Evolutionary conservation across 2,113 vertebrate genomes (phyloP), one percentile per base, ranked within the genome.

Genomic region (Mobula birostris): DNA sequence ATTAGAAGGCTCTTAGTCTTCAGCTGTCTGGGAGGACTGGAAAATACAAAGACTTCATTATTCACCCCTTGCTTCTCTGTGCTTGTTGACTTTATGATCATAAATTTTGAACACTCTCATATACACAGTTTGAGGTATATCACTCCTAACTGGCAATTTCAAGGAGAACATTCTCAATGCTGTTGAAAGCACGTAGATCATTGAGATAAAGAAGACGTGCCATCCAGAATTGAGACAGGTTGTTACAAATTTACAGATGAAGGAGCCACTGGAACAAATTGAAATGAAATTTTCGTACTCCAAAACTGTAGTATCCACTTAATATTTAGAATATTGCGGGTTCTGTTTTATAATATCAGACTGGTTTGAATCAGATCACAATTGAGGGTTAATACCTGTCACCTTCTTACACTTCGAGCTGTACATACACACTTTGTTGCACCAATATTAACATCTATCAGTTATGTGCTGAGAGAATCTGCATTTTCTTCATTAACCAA

Each of bases 251-350:
- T n/a, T 90, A 27, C 15, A 63, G 66, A 27, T 63, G 58, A 88
- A 63, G 15, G 58, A 61, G 83, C 11, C 40, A 83, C 8, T 11
- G 48, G 82, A 12, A 9, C 82, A 58, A 58, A 58, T 61, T 27
- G 61, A 90, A 66, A 90, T 90, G 61, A 90, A n/a, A 90, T 90
- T 90, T 90, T n/a, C 14, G 29, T 68, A 27, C 21, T 83, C 12
- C n/a, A 14, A 29, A 15, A 24, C 40, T 83, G 48, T 19, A 87
- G 4, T 5, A 87, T n/a, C 24, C 29, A 0, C 56, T 58, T 61
- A 32, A 88, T 32, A n/a, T 63, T 88, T 63, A 88, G 14, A 32
- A 85, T 12, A 8, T 9, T 24, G 21, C 61, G 11, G 48, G 14
- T 85, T 58, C 19, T 80, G 27, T 63, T 88, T 85, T 2, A 63